Evolutionary conservation across 1,140 invertebrate genomes (phyloP).

Genomic region (Metaphire vulgaris): DNA sequence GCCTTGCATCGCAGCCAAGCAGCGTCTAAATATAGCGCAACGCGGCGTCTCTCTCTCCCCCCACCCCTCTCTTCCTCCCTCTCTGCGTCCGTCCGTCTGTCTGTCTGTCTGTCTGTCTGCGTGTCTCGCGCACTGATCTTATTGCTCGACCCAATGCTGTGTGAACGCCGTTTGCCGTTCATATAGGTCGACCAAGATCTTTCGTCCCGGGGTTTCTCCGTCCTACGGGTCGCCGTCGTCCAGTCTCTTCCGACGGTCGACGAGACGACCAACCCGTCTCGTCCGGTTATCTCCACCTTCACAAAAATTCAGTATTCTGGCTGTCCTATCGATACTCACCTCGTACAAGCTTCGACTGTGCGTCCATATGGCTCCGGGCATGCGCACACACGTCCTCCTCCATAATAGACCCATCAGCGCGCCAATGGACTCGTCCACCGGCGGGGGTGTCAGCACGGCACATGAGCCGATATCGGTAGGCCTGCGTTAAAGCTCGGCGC

Average conservation of each 20-base stretch:
- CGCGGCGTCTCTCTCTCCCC: neutral
- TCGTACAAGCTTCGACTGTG: neutral
- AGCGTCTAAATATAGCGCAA: neutral
- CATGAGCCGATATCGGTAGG: neutral
- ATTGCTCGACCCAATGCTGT: neutral
- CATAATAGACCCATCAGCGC: neutral
- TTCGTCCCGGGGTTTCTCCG: too few relatives aligned
- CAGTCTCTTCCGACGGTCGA: too few relatives aligned
- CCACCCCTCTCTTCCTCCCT: too few relatives aligned
- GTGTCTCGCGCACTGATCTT: too few relatives aligned
- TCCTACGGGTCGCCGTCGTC: too few relatives aligned
- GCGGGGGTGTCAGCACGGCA: neutral
- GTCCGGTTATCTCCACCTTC: neutral
- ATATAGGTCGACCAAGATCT: too few relatives aligned
- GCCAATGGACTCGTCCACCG: neutral
- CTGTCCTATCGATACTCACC: neutral
- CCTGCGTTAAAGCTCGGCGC: neutral
- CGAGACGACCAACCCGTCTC: neutral
- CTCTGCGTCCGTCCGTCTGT: too few relatives aligned
- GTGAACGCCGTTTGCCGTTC: too few relatives aligned
- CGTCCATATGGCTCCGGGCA: neutral
- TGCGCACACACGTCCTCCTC: slow-evolving; percentile 1
- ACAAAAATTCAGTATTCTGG: slow-evolving; percentile 1
- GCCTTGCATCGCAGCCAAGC: neutral
- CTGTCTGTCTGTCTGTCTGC: too few relatives aligned